Evolutionary conservation across 2,113 vertebrate genomes (phyloP).

Genomic region (Syrrhaptes paradoxus): DNA sequence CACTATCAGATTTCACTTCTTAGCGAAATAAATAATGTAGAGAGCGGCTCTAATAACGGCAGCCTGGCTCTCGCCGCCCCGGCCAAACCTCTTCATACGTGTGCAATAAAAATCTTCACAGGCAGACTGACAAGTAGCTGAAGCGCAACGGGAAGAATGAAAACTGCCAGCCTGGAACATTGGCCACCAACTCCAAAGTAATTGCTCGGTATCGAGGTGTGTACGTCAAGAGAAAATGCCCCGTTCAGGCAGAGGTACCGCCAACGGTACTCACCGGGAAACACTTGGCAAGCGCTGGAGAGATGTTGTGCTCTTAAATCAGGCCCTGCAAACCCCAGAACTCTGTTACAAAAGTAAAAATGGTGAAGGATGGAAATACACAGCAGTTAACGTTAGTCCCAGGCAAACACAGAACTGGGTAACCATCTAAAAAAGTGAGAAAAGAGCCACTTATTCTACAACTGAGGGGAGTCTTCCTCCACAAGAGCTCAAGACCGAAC

Average conservation of each 20-base stretch:
- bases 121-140: conserved; percentile 18
- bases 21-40: conserved; percentile 53
- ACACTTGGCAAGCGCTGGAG: not conserved
- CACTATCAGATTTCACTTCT: conserved; percentile 42
- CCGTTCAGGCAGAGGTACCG: not conserved
- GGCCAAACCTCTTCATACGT: not conserved
- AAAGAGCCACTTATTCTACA: not conserved
- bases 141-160: not conserved
- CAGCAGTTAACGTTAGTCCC: not conserved
- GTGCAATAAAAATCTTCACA: conserved; percentile 12
- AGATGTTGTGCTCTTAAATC: not conserved
- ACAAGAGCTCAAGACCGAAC: not conserved
- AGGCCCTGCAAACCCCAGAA: not conserved
- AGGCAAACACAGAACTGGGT: not conserved
- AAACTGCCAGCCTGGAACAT: conserved; percentile 29
- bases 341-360: not conserved
- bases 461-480: not conserved
- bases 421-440: not conserved
- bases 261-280: rapidly evolving
- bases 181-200: not conserved
- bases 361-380: not conserved
- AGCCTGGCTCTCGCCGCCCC: not conserved
- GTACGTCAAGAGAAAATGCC: not conserved
- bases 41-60: not conserved
- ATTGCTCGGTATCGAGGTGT: not conserved